These are phyloP conservation scores for Scalopus aquaticus DNA, from an alignment of 2,113 vertebrate genomes.

Conservation along the genomic window DNA sequence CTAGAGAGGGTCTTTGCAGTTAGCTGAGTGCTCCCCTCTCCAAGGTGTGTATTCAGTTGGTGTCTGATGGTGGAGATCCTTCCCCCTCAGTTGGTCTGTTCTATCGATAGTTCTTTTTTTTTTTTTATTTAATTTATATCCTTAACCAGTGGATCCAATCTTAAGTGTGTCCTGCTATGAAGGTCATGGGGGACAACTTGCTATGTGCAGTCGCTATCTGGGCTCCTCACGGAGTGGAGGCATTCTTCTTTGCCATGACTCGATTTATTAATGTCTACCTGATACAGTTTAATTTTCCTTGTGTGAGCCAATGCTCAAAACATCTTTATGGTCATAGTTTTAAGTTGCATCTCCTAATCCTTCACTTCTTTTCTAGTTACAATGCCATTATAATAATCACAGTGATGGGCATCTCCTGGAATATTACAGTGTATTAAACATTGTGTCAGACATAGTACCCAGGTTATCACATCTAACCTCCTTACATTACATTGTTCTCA, in stretches of 20 bases:
- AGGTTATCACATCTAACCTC: neutral
- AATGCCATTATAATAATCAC: neutral
- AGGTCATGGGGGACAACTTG: neutral
- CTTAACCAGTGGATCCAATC: neutral
- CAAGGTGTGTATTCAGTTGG: neutral
- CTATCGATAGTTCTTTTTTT: neutral
- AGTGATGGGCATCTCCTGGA: neutral
- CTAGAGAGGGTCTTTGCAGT: neutral
- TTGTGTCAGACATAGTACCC: neutral
- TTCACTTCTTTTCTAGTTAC: neutral
- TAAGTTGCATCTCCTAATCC: neutral
- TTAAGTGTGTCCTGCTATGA: neutral
- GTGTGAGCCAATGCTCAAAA: neutral
- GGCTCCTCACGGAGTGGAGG: neutral
- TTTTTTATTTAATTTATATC: too few species aligned
- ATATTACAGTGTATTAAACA: neutral
- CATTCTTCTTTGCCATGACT: neutral
- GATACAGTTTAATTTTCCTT: neutral
- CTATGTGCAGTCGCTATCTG: neutral
- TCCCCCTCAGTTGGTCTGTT: neutral
- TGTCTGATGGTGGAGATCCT: neutral
- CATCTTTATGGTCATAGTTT: neutral
- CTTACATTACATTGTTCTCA: neutral
- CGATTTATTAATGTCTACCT: neutral
- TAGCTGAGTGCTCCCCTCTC: neutral